Evolutionary conservation across 2,113 vertebrate genomes (phyloP).

Genomic region (Herpetotheres cachinnans): DNA sequence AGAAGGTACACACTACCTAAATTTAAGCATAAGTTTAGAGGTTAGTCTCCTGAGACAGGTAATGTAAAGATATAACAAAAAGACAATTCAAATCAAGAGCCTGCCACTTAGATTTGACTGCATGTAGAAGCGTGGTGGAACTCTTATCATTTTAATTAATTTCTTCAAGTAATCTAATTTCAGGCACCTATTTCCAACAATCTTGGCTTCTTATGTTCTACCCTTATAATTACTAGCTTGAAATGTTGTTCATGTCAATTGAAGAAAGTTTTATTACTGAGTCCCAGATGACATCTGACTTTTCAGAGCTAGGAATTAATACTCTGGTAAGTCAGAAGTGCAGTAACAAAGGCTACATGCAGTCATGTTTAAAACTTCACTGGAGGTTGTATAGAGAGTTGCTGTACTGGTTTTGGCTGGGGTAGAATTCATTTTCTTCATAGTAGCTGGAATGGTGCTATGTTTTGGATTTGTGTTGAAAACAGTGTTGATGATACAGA

Average conservation of each 20-base stretch:
- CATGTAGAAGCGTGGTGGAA: neutral
- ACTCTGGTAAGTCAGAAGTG: neutral
- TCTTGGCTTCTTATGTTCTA: neutral
- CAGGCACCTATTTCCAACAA: neutral
- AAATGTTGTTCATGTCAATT: neutral
- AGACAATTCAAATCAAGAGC: neutral
- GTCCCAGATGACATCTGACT: neutral
- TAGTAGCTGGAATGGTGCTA: fast-evolving
- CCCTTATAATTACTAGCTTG: neutral
- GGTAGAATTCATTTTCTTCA: neutral
- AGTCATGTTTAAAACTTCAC: neutral
- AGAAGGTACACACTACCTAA: neutral
- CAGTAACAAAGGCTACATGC: neutral
- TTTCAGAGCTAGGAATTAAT: neutral
- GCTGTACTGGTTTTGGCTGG: neutral
- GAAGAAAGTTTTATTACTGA: neutral
- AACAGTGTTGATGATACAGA: neutral
- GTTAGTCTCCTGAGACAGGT: neutral
- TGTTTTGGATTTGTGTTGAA: fast-evolving
- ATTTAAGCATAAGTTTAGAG: neutral
- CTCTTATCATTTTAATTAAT: neutral
- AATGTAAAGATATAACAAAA: neutral
- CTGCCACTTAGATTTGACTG: neutral
- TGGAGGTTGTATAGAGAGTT: neutral
- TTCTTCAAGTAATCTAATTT: neutral